phyloP scores from a whole-genome alignment of 2,113 vertebrate genomes.

The Xenus cinereus region DNA sequence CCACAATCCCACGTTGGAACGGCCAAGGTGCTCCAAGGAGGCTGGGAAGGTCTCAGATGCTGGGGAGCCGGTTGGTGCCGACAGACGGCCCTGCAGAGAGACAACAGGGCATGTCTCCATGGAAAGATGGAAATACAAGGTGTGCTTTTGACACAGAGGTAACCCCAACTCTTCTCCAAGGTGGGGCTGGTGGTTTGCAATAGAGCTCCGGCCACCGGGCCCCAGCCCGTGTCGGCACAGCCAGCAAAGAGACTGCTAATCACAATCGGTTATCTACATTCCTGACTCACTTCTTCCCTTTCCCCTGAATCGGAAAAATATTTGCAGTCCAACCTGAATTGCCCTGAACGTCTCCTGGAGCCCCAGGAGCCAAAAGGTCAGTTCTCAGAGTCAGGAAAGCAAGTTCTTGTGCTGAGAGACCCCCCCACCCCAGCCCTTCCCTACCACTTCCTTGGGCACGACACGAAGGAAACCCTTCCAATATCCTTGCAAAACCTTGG shows the following conservation, averaged over 20 bases:
- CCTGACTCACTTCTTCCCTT: constrained; percentile 37
- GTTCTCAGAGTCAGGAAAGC: not conserved
- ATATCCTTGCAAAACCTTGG: not conserved
- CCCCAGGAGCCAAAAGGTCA: not conserved
- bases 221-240: not conserved
- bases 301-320: not conserved
- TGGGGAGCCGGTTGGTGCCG: not conserved
- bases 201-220: not conserved
- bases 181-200: not conserved
- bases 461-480: accelerated
- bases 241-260: not conserved
- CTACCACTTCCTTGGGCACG: accelerated
- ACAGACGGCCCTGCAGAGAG: not conserved
- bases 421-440: not conserved
- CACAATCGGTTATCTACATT: not conserved
- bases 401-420: not conserved
- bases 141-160: not conserved
- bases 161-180: not conserved
- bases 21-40: not conserved
- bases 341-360: not conserved
- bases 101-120: not conserved
- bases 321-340: not conserved
- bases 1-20: accelerated
- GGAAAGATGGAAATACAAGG: not conserved
- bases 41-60: not conserved